Conservation (phyloP, 30 jellyfish, hydroid and myxozoan genomes). For the Turritopsis dohrnii region DNA sequence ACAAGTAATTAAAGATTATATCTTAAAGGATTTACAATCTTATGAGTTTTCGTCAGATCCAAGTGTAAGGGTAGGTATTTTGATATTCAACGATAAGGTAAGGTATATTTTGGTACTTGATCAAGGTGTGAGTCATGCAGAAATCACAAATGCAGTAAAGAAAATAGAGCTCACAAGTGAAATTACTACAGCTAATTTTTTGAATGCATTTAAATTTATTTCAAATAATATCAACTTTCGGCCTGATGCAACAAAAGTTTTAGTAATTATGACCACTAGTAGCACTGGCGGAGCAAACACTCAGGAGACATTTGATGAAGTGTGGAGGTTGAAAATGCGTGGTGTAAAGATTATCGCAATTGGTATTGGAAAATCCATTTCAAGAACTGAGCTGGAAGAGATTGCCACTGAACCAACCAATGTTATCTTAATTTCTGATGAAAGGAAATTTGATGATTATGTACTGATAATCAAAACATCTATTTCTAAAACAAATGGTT, state of each 20-base stretch:
- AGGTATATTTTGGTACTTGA: not conserved
- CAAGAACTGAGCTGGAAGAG: slow-evolving; percentile 23
- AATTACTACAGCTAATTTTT: not conserved
- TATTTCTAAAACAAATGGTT: slow-evolving; percentile 42
- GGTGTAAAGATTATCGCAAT: slow-evolving; percentile 42
- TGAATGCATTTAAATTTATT: not conserved
- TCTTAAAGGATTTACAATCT: not conserved
- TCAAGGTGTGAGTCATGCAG: slow-evolving; percentile 7
- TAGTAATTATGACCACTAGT: slow-evolving; percentile 41
- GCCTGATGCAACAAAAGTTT: slow-evolving; percentile 39
- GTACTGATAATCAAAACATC: slow-evolving; percentile 37
- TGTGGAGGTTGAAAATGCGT: slow-evolving; percentile 8
- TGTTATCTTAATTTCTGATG: slow-evolving; percentile 21
- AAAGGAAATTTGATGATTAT: slow-evolving; percentile 13
- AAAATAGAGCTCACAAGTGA: not conserved
- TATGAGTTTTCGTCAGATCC: not conserved
- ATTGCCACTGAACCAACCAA: slow-evolving; percentile 35
- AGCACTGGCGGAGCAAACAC: slow-evolving; percentile 27
- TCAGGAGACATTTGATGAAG: not conserved
- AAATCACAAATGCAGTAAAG: not conserved
- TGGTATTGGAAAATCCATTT: slow-evolving; percentile 42
- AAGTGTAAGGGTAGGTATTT: slow-evolving; percentile 47
- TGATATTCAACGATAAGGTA: slow-evolving; percentile 43
- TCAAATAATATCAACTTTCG: slow-evolving; percentile 3
- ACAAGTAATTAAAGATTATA: slow-evolving; percentile 1